Evolutionary conservation across 2,888 invertebrate genomes (phyloP).

Genomic region (Acrobasis repandana): DNA sequence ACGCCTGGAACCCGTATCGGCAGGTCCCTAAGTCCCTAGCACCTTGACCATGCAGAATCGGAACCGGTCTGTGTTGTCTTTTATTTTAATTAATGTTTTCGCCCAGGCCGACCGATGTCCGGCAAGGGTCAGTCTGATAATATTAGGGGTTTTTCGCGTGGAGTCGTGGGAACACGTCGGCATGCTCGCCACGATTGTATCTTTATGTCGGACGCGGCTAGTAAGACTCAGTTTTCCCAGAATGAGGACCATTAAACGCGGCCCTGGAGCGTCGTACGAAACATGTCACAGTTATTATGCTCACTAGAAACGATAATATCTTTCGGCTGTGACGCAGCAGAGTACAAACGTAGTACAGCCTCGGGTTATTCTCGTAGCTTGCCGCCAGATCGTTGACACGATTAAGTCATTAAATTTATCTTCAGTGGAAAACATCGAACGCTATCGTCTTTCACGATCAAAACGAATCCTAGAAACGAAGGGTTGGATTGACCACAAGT

Average conservation of each 20-base stretch:
- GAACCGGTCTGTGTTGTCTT: conserved; percentile 71
- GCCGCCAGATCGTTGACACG: conserved; percentile 61
- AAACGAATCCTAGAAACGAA: conserved; percentile 8
- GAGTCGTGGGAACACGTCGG: conserved; percentile 68
- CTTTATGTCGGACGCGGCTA: conserved; percentile 68
- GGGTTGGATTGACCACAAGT: conserved; percentile 32
- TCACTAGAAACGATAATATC: conserved; percentile 78
- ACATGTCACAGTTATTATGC: conserved; percentile 82
- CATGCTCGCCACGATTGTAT: conserved; percentile 62
- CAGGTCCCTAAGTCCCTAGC: conserved; percentile 54
- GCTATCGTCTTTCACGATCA: conserved; percentile 23
- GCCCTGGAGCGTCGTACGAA: conserved; percentile 71
- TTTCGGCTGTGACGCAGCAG: conserved; percentile 66
- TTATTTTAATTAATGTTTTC: conserved; percentile 78
- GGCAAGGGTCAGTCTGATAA: conserved; percentile 48
- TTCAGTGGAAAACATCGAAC: conserved; percentile 30
- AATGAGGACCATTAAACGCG: conserved; percentile 73
- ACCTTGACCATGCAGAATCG: conserved; percentile 58
- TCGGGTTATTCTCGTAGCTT: conserved; percentile 58
- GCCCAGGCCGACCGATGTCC: conserved; percentile 66
- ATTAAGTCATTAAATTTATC: conserved; percentile 53
- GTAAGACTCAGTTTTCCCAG: conserved; percentile 72
- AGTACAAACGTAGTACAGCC: conserved; percentile 48
- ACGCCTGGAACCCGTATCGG: conserved; percentile 46
- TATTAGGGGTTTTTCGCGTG: conserved; percentile 61